Percentiles rank a stretch among this genome's conserved stretches.
phyloP scores from a whole-genome alignment of 2,888 invertebrate genomes.

The Epistrophe eligans region DNA sequence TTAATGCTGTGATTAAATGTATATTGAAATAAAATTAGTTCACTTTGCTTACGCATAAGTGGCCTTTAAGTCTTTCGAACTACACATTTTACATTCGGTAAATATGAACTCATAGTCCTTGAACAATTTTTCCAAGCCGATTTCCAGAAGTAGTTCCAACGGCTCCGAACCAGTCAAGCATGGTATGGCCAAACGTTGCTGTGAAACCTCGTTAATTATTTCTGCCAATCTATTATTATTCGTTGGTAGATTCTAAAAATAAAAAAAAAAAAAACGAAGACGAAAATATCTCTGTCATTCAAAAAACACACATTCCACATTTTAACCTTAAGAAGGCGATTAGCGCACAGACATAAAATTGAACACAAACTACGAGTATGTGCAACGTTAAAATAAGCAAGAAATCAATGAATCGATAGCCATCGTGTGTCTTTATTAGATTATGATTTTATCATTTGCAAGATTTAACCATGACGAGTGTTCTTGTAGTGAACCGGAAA shows the following conservation, averaged over 20 bases:
- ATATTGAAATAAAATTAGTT: background rate
- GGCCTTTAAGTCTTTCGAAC: conserved; percentile 78
- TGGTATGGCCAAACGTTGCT: conserved; percentile 83
- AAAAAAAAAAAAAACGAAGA: conserved; percentile 33
- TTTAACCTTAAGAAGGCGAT: conserved; percentile 19
- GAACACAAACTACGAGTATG: conserved; percentile 16
- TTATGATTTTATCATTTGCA: conserved; percentile 42
- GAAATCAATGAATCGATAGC: conserved; percentile 52
- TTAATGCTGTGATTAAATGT: conserved; percentile 1
- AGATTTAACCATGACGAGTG: conserved; percentile 29
- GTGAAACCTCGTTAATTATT: conserved; percentile 82
- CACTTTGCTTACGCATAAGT: conserved; percentile 62
- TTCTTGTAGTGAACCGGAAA: conserved; percentile 46
- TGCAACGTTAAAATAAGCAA: background rate
- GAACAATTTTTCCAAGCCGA: conserved; percentile 82
- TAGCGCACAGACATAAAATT: conserved; percentile 17
- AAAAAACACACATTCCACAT: background rate
- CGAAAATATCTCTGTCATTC: conserved; percentile 6
- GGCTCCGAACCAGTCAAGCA: conserved; percentile 82
- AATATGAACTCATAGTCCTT: conserved; percentile 83
- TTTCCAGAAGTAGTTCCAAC: conserved; percentile 83
- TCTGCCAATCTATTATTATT: conserved; percentile 83
- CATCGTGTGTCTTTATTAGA: conserved; percentile 53
- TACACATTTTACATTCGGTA: conserved; percentile 82
- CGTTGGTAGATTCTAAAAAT: conserved; percentile 82